A percentile compares a stretch with the other conserved stretches of the same genome.
phyloP scores from a whole-genome alignment of 1,140 invertebrate genomes.

The Luehdorfia chinensis region DNA sequence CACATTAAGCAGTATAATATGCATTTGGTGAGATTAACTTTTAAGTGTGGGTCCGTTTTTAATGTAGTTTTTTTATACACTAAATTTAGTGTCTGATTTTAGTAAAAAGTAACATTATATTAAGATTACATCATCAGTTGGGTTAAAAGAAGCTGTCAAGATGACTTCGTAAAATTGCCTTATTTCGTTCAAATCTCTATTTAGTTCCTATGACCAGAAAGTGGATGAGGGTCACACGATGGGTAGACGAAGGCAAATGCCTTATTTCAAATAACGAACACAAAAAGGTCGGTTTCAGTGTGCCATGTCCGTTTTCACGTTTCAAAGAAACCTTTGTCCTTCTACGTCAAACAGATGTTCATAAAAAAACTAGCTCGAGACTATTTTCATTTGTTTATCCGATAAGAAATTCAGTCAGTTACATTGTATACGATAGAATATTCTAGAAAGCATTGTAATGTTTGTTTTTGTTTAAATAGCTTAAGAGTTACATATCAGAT shows the following conservation, averaged over 20 bases:
- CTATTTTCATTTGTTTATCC: neutral
- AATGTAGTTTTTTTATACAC: too few species aligned
- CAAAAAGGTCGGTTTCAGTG: constrained; percentile 12
- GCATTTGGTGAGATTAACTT: too few species aligned
- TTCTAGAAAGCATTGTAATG: too few species aligned
- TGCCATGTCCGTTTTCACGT: constrained; percentile 6
- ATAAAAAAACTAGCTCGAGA: constrained; percentile 8
- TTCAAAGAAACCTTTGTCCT: constrained; percentile 4
- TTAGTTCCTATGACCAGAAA: constrained; percentile 1
- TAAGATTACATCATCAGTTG: too few species aligned
- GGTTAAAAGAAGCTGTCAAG: neutral
- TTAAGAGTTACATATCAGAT: too few species aligned
- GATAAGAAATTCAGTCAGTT: constrained; percentile 1
- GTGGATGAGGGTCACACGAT: constrained; percentile 7
- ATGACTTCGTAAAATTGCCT: neutral
- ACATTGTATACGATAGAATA: too few species aligned
- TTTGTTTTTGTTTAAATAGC: too few species aligned
- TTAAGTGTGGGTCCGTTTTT: too few species aligned
- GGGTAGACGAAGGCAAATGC: constrained; percentile 7
- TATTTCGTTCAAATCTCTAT: constrained; percentile 7
- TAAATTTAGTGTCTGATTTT: too few species aligned
- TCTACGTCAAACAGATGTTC: constrained; percentile 1
- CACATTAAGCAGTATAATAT: too few species aligned
- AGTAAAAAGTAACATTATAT: too few species aligned
- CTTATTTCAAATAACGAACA: constrained; percentile 6